Percentiles rank a stretch among this genome's conserved stretches.
Conservation (phyloP, 1,140 invertebrate genomes). For the Apis laboriosa region DNA sequence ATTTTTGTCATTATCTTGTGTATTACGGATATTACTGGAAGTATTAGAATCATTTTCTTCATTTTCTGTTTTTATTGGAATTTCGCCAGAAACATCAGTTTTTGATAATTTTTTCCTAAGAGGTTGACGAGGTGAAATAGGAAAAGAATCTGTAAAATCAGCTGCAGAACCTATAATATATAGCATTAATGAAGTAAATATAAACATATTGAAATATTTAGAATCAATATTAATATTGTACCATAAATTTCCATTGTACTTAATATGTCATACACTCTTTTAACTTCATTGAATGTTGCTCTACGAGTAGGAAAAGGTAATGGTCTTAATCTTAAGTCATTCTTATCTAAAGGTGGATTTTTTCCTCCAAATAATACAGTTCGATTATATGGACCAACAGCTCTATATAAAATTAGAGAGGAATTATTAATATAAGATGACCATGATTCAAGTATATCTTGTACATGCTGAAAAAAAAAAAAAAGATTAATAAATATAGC, state of each 20-base stretch:
- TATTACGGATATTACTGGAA: constrained; percentile 16
- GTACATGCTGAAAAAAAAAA: constrained; percentile 86
- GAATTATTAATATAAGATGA: constrained; percentile 85
- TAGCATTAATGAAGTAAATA: not conserved
- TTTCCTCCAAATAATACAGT: constrained; percentile 89
- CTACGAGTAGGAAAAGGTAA: constrained; percentile 92
- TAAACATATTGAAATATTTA: not conserved
- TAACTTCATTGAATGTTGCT: constrained; percentile 91
- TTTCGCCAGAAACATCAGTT: constrained; percentile 52
- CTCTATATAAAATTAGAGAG: constrained; percentile 89
- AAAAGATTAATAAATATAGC: not conserved
- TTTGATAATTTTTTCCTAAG: constrained; percentile 69
- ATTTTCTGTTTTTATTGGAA: constrained; percentile 52
- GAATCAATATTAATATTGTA: constrained; percentile 70
- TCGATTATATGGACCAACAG: constrained; percentile 88
- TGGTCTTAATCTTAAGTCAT: constrained; percentile 85
- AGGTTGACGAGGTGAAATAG: constrained; percentile 75
- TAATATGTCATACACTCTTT: constrained; percentile 87
- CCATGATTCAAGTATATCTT: constrained; percentile 89
- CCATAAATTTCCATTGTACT: constrained; percentile 89
- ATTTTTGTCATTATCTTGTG: constrained; percentile 62
- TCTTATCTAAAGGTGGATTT: constrained; percentile 85
- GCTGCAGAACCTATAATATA: constrained; percentile 80
- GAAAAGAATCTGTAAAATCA: constrained; percentile 79
- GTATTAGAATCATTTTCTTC: constrained; percentile 38